A percentile compares a stretch with the other conserved stretches of the same genome.
Evolutionary conservation across 2,113 vertebrate genomes (phyloP).

Genomic region (Nerophis lumbriciformis): DNA sequence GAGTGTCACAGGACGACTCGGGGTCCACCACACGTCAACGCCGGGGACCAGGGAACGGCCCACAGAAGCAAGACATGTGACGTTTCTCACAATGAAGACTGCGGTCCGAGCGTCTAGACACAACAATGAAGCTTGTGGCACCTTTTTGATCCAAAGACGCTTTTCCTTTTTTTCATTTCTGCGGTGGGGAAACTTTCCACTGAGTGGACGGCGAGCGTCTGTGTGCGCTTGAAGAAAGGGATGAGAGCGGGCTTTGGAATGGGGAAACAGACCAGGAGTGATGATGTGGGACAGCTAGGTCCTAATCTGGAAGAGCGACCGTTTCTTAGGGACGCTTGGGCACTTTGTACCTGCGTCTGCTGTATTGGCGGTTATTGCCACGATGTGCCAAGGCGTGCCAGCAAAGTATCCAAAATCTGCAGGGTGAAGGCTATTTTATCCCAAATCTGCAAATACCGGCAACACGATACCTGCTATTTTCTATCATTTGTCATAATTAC

Average conservation of each 20-base stretch:
- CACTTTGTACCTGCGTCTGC: slow-evolving; percentile 16
- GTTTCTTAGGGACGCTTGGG: slow-evolving; percentile 11
- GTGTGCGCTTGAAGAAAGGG: slow-evolving; percentile 37
- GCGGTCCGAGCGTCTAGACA: neutral
- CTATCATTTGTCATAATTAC: slow-evolving; percentile 3
- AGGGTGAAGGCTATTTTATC: slow-evolving; percentile 4
- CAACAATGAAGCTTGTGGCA: neutral
- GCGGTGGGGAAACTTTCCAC: slow-evolving; percentile 58
- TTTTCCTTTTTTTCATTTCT: slow-evolving; percentile 30
- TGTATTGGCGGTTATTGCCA: slow-evolving; percentile 6
- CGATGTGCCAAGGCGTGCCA: slow-evolving; percentile 11
- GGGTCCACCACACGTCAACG: neutral
- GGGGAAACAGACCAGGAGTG: slow-evolving; percentile 62
- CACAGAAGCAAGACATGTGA: neutral
- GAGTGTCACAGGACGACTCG: neutral
- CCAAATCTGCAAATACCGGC: slow-evolving; percentile 4
- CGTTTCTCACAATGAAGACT: neutral
- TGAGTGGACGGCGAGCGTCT: slow-evolving; percentile 37
- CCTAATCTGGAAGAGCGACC: slow-evolving; percentile 44
- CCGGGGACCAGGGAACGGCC: neutral
- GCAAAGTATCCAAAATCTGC: slow-evolving; percentile 13
- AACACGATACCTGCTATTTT: slow-evolving; percentile 8
- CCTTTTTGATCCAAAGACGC: slow-evolving; percentile 2
- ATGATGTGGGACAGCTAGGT: slow-evolving; percentile 56
- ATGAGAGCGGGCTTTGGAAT: slow-evolving; percentile 67